Evolutionary conservation across 2,113 vertebrate genomes (phyloP), one percentile per base, ranked within the genome.

Genomic region (Pangasianodon gigas): DNA sequence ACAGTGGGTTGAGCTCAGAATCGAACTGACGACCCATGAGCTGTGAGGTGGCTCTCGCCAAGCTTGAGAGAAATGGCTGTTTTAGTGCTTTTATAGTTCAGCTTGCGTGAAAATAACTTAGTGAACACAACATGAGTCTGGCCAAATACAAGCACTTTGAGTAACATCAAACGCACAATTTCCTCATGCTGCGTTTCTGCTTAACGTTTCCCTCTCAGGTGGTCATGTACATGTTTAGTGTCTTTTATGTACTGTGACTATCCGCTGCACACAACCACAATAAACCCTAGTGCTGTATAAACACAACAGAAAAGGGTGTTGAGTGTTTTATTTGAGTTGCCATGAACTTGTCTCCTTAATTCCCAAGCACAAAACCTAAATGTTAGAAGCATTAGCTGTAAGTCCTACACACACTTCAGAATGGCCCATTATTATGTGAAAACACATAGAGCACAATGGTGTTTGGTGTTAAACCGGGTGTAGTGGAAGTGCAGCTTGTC

Each of bases 311-410:
- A 58, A 18, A 37, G 24, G n/a, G 46, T 32, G 37, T 90, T 91
- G 58, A 48, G 37, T 37, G 18, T 32, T 69, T n/a, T 86, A 90
- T 56, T 62, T 29, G 71, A 86, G 75, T 85, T 87, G 86, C 86
- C 88, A 75, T 19, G 13, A 46, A 85, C 58, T 87, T 6, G 4
- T 86, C 65, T 48, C 74, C 85, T 92, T 46, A 84, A 91, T 91
- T 92, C 91, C 87, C 46, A 0, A 1, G 4, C 84, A 90, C 92
- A 90, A 91, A 92, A 93, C 85, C 91, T 62, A 87, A 65, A 91
- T 83, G 85, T 85, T 67, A 58, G 91, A 94, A 94, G 93, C 9
- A 37, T 84, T 37, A 11, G 79, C 89, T 83, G 90, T 92, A 92
- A 93, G 91, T 89, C 48, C 65, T 5, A 46, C 46, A 62, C 80